These are phyloP conservation scores for Pachymerium ferrugineum DNA, from an alignment of 2,888 invertebrate species.

Conservation along the genomic window DNA sequence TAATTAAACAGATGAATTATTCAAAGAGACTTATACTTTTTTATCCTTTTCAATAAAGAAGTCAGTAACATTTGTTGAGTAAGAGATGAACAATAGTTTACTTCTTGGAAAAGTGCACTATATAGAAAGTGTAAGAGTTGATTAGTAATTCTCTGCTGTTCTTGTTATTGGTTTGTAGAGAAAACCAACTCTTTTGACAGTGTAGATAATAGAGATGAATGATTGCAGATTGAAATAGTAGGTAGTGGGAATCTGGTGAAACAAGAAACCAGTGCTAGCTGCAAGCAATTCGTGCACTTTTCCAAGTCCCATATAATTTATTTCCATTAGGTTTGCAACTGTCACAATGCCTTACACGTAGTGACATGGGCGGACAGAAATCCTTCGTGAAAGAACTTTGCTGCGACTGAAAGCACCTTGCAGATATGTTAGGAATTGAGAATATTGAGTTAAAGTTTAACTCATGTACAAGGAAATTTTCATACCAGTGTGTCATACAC, in stretches of 20 bases:
- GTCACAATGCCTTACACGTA: not conserved
- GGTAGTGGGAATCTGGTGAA: not conserved
- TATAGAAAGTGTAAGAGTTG: not conserved
- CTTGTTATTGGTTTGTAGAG: not conserved
- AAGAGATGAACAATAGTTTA: too few relatives aligned
- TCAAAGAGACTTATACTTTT: too few relatives aligned
- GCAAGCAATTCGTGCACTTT: not conserved
- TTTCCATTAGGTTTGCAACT: conserved; percentile 27
- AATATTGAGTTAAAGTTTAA: too few relatives aligned
- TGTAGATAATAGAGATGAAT: conserved; percentile 19
- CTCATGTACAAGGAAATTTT: too few relatives aligned
- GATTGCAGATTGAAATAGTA: conserved; percentile 22
- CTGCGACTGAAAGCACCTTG: conserved; percentile 7
- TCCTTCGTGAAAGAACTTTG: not conserved
- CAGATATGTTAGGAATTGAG: too few relatives aligned
- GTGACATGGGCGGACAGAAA: conserved; percentile 20
- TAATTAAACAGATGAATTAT: too few relatives aligned
- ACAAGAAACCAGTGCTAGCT: not conserved
- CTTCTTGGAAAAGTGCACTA: too few relatives aligned
- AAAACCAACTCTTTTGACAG: not conserved
- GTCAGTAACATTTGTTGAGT: too few relatives aligned
- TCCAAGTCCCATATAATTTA: not conserved
- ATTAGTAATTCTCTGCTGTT: not conserved
- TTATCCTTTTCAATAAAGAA: too few relatives aligned
- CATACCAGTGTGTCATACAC: too few relatives aligned